A percentile compares a stretch with the other conserved stretches of the same genome.
These are phyloP conservation scores for Nibea albiflora DNA, from an alignment of 2,113 vertebrate genomes.

Conservation along the genomic window DNA sequence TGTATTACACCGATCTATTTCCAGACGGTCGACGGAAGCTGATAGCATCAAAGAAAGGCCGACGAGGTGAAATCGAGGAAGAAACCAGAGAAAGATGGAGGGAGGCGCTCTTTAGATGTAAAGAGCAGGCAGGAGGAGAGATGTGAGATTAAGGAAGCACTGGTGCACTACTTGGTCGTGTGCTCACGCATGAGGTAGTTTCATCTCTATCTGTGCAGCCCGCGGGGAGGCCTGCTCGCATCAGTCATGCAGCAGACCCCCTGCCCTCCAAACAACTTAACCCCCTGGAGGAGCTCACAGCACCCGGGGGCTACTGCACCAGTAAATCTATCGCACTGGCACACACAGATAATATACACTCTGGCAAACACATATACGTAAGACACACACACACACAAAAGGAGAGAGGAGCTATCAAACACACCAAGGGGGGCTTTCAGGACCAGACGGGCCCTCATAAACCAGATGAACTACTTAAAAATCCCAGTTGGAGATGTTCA, in stretches of 20 bases:
- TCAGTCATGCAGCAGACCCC: constrained; percentile 61
- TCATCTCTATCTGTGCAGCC: constrained; percentile 59
- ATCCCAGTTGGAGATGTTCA: constrained; percentile 68
- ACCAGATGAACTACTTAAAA: constrained; percentile 78
- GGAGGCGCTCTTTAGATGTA: background rate
- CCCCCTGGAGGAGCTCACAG: constrained; percentile 62
- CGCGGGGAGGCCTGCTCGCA: constrained; percentile 44
- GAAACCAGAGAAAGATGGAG: background rate
- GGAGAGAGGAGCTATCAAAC: constrained; percentile 59
- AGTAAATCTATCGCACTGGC: constrained; percentile 54
- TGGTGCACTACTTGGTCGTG: constrained; percentile 9
- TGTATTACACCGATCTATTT: background rate
- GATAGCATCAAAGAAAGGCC: constrained; percentile 4
- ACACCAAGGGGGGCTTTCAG: constrained; percentile 60
- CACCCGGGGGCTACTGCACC: constrained; percentile 42
- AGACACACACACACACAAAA: constrained; percentile 17
- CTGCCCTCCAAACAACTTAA: constrained; percentile 67
- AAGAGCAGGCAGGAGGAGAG: constrained; percentile 8
- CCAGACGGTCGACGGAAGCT: background rate
- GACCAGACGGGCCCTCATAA: constrained; percentile 73
- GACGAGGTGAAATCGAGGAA: background rate
- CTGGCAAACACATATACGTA: constrained; percentile 6
- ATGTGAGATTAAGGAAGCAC: constrained; percentile 33
- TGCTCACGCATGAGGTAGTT: constrained; percentile 34
- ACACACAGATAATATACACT: constrained; percentile 25